A percentile compares a stretch with the other conserved stretches of the same genome.
Conservation (phyloP, 2,888 invertebrate species). For the Apodemia zela region DNA sequence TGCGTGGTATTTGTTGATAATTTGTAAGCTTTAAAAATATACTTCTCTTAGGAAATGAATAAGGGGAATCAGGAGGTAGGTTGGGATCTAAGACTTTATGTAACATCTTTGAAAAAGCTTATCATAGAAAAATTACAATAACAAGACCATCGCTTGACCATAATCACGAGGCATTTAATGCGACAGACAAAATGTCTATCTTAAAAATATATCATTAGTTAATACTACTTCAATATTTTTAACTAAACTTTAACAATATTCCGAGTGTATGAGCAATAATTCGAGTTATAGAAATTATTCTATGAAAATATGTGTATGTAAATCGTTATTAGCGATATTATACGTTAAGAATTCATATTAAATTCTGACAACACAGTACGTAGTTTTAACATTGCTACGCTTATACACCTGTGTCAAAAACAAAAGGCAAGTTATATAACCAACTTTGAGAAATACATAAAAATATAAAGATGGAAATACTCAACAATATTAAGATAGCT, state of each 20-base stretch:
- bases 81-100: no score
- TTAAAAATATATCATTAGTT: not conserved
- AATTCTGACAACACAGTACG: constrained; percentile 62
- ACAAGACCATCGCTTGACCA: not conserved
- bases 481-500: constrained; percentile 21
- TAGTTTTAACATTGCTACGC: constrained; percentile 76
- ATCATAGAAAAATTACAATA: constrained; percentile 23
- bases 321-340: not conserved
- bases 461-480: constrained; percentile 35
- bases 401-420: constrained; percentile 30
- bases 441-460: constrained; percentile 22
- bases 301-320: constrained; percentile 1
- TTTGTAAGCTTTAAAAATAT: no score
- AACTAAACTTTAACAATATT: not conserved
- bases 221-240: not conserved
- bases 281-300: constrained; percentile 5
- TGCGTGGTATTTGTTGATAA: no score
- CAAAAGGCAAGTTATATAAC: constrained; percentile 37
- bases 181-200: not conserved
- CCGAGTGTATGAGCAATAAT: not conserved
- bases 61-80: no score
- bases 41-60: no score
- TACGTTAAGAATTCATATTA: constrained; percentile 19
- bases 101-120: constrained; percentile 23
- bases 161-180: not conserved